Percentiles rank a stretch among this genome's conserved stretches.
Evolutionary conservation across 2,113 vertebrate genomes (phyloP).

Genomic region (Channa argus): DNA sequence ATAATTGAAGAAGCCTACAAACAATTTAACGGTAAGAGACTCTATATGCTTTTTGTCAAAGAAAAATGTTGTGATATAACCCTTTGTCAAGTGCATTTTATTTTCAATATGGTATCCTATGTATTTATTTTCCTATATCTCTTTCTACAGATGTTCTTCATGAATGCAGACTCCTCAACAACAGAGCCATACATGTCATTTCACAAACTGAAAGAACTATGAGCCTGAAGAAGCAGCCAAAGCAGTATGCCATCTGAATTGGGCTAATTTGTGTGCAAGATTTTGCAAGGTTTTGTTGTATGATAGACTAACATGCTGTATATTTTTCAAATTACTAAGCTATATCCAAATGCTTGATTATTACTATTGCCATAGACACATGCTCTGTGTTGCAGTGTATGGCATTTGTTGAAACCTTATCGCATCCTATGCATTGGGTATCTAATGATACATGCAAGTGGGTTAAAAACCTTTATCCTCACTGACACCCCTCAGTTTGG

Average conservation of each 20-base stretch:
- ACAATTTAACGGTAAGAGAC: conserved; percentile 83
- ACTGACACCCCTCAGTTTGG: conserved; percentile 65
- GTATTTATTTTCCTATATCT: background rate
- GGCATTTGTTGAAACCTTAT: conserved; percentile 49
- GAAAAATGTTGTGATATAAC: too few species aligned
- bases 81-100: background rate
- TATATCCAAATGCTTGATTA: conserved; percentile 70
- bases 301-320: conserved; percentile 65
- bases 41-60: background rate
- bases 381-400: conserved; percentile 62
- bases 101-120: background rate
- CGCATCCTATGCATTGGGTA: conserved; percentile 57
- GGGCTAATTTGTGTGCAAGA: conserved; percentile 30
- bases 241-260: conserved; percentile 83
- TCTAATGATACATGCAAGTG: conserved; percentile 36
- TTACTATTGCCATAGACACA: conserved; percentile 59
- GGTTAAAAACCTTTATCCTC: conserved; percentile 51
- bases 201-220: conserved; percentile 83
- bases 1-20: conserved; percentile 86
- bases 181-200: conserved; percentile 84
- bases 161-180: conserved; percentile 87
- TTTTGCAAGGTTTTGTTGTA: conserved; percentile 42
- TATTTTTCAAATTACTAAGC: conserved; percentile 47
- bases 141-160: conserved; percentile 83
- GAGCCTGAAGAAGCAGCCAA: conserved; percentile 83